Evolutionary conservation across 2,113 vertebrate genomes (phyloP), one percentile per base, ranked within the genome.

Genomic region (Platanista minor): DNA sequence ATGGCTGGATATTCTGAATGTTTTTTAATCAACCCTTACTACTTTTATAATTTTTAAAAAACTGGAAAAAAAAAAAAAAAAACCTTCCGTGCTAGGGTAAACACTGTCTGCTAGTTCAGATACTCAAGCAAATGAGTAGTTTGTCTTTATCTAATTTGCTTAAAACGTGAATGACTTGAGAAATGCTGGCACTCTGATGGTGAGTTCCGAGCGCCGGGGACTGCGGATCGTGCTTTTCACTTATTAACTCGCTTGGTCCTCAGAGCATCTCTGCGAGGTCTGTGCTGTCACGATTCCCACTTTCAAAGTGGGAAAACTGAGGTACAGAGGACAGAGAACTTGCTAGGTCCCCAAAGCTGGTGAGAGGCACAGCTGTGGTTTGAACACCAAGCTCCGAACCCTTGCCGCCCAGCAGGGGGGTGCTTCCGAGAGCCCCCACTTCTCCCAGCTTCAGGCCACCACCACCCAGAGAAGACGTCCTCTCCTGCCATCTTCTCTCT

Each of bases 111-210:
- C 77, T 0, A 13, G 7, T 33, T 69, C 27, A 18, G 6, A 9
- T 3, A 10, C 36, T 62, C n/a, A 7, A 33, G 94, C 4, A 17
- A 41, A 31, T 23, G 61, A 41, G 43, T 11, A 2, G 43, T 64
- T 33, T 39, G 49, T 92, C 78, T 92, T 64, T 13, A 71, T n/a
- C 46, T 83, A 3, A 71, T 67, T 52, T 43, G 54, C 67, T 64
- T 77, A 29, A 67, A 15, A 57, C 1, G 23, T 3, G 49, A 31
- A 10, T 9, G 0, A 20, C 29, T 2, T 54, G 31, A 49, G 64
- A 11, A 14, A 18, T 0, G 64, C 31, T 2, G 0, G 2, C 8
- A 0, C 11, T 3, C 5, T 1, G 27, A 0, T 0, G 1, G 20
- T 4, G 5, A 3, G 1, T 2, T 3, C 10, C 8, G 7, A 6